phyloP scores from a whole-genome alignment of 2,888 invertebrate species.

The Drosophila paracracens region DNA sequence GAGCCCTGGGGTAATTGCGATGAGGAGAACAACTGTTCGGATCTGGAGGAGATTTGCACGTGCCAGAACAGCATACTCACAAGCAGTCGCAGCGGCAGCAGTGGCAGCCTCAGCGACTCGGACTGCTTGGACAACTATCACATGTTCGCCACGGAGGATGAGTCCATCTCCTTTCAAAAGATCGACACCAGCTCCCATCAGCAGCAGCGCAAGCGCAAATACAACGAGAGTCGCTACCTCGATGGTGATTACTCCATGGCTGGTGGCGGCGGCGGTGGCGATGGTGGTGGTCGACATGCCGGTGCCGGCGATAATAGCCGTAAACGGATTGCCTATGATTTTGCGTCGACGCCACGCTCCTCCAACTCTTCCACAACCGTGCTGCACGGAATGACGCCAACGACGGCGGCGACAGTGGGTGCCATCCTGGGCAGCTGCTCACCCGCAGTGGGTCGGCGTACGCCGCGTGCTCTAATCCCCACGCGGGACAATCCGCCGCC shows the following conservation, averaged over 20 bases:
- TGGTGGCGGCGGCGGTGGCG: slow-evolving; percentile 45
- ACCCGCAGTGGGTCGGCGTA: slow-evolving; percentile 79
- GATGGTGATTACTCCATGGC: slow-evolving; percentile 72
- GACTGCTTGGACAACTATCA: slow-evolving; percentile 72
- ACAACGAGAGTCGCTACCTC: slow-evolving; percentile 81
- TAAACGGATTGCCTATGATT: slow-evolving; percentile 85
- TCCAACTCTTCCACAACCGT: slow-evolving; percentile 51
- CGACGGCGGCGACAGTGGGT: slow-evolving; percentile 41
- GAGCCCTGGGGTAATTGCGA: slow-evolving; percentile 85
- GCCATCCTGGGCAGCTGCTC: slow-evolving; percentile 48
- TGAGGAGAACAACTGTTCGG: slow-evolving; percentile 83
- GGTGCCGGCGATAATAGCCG: slow-evolving; percentile 75
- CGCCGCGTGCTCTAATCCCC: slow-evolving; percentile 88
- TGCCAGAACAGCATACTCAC: slow-evolving; percentile 80
- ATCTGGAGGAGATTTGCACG: slow-evolving; percentile 84
- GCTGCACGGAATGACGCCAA: slow-evolving; percentile 51
- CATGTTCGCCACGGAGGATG: slow-evolving; percentile 20
- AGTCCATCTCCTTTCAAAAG: slow-evolving; percentile 14
- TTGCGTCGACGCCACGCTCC: slow-evolving; percentile 81
- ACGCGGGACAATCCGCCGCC: slow-evolving; percentile 93
- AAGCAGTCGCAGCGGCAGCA: slow-evolving; percentile 78
- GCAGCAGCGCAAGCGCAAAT: slow-evolving; percentile 84
- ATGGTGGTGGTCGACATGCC: slow-evolving; percentile 10
- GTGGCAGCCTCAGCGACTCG: slow-evolving; percentile 78
- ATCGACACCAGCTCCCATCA: slow-evolving; percentile 40